phyloP scores from a whole-genome alignment of 2,888 invertebrate genomes.

The Apodemia zela region DNA sequence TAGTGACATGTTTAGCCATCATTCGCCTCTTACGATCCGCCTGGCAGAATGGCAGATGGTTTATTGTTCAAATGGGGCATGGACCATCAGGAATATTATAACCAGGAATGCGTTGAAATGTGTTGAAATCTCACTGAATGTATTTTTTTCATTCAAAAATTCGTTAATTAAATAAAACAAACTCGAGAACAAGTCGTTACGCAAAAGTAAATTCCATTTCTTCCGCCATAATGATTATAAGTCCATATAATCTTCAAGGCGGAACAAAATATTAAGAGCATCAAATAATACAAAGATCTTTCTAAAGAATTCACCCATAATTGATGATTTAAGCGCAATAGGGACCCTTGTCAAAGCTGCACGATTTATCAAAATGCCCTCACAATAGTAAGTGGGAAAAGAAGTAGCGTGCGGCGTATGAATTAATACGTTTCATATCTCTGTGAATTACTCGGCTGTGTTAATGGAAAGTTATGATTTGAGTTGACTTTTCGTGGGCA shows the following conservation, averaged over 20 bases:
- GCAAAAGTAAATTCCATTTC: not conserved
- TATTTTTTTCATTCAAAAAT: no score
- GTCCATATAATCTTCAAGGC: constrained; percentile 11
- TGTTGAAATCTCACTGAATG: no score
- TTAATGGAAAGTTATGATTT: not conserved
- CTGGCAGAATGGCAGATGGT: no score
- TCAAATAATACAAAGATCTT: constrained; percentile 19
- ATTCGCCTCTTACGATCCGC: no score
- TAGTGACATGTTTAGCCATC: no score
- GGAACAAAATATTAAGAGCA: constrained; percentile 4
- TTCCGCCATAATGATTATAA: constrained; percentile 4
- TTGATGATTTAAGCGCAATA: constrained; percentile 24
- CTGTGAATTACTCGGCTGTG: not conserved
- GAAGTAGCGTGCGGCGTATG: constrained; percentile 2
- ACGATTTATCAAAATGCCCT: constrained; percentile 27
- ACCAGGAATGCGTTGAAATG: no score
- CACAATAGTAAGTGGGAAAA: constrained; percentile 21
- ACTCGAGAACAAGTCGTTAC: not conserved
- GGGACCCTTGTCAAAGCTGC: constrained; percentile 24
- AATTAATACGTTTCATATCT: not conserved
- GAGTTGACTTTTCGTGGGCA: no score
- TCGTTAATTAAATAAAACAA: not conserved
- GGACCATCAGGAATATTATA: no score
- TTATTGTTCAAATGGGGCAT: no score
- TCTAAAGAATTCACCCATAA: constrained; percentile 23